Percentiles rank a stretch among this genome's conserved stretches.
Conservation (phyloP, 2,888 invertebrate genomes). For the Melinopterus prodromus region DNA sequence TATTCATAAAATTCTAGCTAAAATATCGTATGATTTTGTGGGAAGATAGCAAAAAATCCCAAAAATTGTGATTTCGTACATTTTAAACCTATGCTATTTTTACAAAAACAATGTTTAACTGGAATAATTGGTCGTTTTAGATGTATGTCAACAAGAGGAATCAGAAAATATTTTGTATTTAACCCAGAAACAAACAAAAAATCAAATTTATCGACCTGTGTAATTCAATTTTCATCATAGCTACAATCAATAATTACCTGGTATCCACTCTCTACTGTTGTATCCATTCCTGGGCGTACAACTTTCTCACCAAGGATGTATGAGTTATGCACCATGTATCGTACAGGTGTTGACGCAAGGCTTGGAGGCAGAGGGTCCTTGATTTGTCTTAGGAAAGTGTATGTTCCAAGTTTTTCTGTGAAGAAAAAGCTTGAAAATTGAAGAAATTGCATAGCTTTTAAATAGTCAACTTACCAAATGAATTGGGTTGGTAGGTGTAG, state of each 20-base stretch:
- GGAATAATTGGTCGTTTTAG: no score
- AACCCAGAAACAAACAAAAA: no score
- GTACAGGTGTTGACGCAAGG: conserved; percentile 68
- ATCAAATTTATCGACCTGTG: no score
- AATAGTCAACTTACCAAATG: conserved; percentile 75
- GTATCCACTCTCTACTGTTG: conserved; percentile 75
- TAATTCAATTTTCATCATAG: background rate
- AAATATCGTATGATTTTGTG: no score
- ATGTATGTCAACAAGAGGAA: no score
- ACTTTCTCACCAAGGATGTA: conserved; percentile 76
- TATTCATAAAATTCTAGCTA: no score
- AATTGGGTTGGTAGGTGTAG: conserved; percentile 81
- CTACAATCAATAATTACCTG: conserved; percentile 61
- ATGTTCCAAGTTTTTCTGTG: conserved; percentile 76
- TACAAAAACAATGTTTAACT: no score
- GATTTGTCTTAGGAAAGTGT: conserved; percentile 73
- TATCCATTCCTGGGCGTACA: conserved; percentile 65
- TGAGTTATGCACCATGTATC: conserved; percentile 76
- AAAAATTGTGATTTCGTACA: no score
- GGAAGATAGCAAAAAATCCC: no score
- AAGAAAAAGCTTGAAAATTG: conserved; percentile 13
- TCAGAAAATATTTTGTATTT: no score
- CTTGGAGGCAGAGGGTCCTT: conserved; percentile 70
- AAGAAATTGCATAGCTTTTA: conserved; percentile 7
- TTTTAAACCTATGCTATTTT: no score